A percentile compares a stretch with the other conserved stretches of the same genome.
phyloP scores from a whole-genome alignment of 2,113 vertebrate species.

The Lasiurus borealis region DNA sequence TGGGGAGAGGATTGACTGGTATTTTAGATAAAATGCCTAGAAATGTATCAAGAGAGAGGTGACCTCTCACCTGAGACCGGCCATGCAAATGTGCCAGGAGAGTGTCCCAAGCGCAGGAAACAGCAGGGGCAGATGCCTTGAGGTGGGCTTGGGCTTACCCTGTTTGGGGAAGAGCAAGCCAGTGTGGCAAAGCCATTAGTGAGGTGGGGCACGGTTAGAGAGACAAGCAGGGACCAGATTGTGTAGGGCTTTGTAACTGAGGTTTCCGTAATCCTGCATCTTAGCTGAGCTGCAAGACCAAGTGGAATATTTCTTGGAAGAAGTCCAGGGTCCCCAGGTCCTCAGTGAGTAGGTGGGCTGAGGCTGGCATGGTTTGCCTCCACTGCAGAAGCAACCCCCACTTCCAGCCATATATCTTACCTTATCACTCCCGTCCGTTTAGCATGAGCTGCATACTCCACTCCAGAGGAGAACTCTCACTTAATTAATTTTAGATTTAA shows the following conservation, averaged over 20 bases:
- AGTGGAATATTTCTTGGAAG: conserved; percentile 31
- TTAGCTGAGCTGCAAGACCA: not conserved
- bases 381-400: conserved; percentile 50
- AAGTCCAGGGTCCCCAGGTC: conserved; percentile 25
- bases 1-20: not conserved
- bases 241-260: not conserved
- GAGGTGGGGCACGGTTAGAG: rapidly evolving
- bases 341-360: not conserved
- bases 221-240: not conserved
- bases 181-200: not conserved
- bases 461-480: conserved; percentile 83
- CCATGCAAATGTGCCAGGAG: not conserved
- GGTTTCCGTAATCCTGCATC: not conserved
- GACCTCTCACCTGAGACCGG: not conserved
- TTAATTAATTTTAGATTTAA: conserved; percentile 89
- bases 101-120: not conserved
- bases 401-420: conserved; percentile 79
- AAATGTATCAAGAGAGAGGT: not conserved
- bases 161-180: not conserved
- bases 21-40: not conserved
- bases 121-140: not conserved
- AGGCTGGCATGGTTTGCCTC: not conserved
- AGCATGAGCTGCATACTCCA: conserved; percentile 80
- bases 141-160: not conserved
- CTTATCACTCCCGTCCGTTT: conserved; percentile 83